phyloP scores from a whole-genome alignment of 2,113 vertebrate species.

The Malurus alboscapulatus region DNA sequence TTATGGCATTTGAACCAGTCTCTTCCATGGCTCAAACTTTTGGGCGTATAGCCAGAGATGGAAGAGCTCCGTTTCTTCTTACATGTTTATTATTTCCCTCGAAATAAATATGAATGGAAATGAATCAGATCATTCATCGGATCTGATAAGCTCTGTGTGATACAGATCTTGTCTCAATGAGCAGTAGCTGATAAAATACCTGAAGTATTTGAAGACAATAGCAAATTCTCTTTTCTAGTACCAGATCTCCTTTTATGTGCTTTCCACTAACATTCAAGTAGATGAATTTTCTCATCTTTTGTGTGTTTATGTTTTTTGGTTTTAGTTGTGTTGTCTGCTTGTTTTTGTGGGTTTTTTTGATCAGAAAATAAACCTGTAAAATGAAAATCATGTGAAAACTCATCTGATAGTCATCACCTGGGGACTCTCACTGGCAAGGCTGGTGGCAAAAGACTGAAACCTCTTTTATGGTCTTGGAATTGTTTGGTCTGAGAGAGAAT shows the following conservation, averaged over 20 bases:
- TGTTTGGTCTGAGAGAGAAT: neutral
- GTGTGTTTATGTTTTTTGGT: neutral
- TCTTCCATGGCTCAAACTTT: neutral
- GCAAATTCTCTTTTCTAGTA: neutral
- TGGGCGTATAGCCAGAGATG: neutral
- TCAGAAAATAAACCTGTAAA: neutral
- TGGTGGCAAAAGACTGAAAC: slow-evolving; percentile 2
- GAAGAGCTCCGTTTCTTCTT: neutral
- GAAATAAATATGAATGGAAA: neutral
- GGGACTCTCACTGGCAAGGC: neutral
- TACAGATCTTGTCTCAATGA: neutral
- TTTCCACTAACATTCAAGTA: neutral
- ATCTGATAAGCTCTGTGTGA: neutral
- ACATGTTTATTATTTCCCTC: neutral
- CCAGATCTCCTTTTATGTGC: neutral
- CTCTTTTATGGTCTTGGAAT: slow-evolving; percentile 3
- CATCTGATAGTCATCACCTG: slow-evolving; percentile 3
- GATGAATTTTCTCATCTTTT: neutral
- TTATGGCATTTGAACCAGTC: neutral
- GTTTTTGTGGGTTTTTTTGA: neutral
- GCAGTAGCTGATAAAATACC: neutral
- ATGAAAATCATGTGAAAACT: slow-evolving; percentile 20
- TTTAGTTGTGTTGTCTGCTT: neutral
- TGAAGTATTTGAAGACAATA: neutral
- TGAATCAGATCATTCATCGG: neutral